Evolutionary conservation across 2,113 vertebrate genomes (phyloP).

Genomic region (Equus quagga): DNA sequence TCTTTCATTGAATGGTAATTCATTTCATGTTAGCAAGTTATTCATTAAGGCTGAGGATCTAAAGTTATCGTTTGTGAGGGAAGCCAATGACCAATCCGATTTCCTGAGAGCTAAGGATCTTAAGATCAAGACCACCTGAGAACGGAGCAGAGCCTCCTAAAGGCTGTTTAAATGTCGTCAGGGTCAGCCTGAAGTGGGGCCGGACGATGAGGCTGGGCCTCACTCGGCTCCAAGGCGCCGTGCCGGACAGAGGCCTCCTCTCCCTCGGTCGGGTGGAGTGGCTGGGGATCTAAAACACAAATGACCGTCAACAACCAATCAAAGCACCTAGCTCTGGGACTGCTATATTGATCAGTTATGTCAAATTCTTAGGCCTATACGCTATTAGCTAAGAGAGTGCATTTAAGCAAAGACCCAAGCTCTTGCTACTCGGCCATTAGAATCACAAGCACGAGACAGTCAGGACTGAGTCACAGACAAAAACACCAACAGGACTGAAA

Average conservation of each 20-base stretch:
- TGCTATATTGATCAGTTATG: rapidly evolving
- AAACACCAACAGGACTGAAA: no score
- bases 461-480: no score
- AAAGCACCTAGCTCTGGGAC: no score
- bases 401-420: neutral
- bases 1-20: neutral
- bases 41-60: neutral
- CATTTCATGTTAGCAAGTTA: neutral
- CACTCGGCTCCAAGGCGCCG: neutral
- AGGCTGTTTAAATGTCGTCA: rapidly evolving
- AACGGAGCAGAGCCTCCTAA: rapidly evolving
- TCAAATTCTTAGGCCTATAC: neutral
- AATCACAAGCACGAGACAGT: neutral
- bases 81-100: neutral
- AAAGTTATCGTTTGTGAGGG: neutral
- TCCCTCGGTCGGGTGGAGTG: rapidly evolving
- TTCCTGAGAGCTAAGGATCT: neutral
- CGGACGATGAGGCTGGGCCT: no score
- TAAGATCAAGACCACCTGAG: neutral
- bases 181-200: neutral
- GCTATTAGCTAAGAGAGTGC: no score
- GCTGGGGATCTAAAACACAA: neutral
- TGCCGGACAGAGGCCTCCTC: rapidly evolving
- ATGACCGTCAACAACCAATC: rapidly evolving
- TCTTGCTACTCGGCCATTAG: neutral